A percentile compares a stretch with the other conserved stretches of the same genome.
These are phyloP conservation scores for Odontesthes bonariensis DNA, from an alignment of 2,113 vertebrate species.

Conservation along the genomic window DNA sequence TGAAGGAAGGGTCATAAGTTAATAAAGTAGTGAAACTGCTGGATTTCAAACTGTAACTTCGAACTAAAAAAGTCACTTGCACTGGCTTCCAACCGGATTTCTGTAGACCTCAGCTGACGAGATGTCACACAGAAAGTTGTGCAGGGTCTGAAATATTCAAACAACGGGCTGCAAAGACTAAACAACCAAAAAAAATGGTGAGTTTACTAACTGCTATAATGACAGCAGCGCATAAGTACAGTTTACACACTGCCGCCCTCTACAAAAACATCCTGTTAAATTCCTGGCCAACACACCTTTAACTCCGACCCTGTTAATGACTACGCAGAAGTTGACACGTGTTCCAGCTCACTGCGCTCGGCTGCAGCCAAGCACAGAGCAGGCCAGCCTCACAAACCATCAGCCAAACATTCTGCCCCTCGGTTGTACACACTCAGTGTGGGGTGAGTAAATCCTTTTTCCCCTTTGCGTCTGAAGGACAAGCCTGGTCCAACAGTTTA, in stretches of 20 bases:
- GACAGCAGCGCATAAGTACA: slow-evolving; percentile 11
- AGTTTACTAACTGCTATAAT: slow-evolving; percentile 10
- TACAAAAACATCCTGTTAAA: slow-evolving; percentile 51
- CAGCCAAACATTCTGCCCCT: slow-evolving; percentile 60
- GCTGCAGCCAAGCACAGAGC: slow-evolving; percentile 48
- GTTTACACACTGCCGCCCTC: slow-evolving; percentile 41
- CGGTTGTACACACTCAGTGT: slow-evolving; percentile 38
- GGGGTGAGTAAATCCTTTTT: slow-evolving; percentile 40
- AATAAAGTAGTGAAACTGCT: not conserved
- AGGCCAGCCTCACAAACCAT: slow-evolving; percentile 50
- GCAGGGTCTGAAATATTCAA: slow-evolving; percentile 26
- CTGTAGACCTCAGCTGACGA: not conserved
- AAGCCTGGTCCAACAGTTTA: slow-evolving; percentile 43
- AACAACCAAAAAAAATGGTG: slow-evolving; percentile 18
- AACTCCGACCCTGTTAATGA: slow-evolving; percentile 59
- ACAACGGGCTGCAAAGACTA: slow-evolving; percentile 22
- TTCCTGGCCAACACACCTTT: slow-evolving; percentile 56
- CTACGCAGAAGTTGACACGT: slow-evolving; percentile 54
- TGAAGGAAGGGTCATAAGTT: not conserved
- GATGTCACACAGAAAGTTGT: slow-evolving; percentile 8
- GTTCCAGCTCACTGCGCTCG: slow-evolving; percentile 51
- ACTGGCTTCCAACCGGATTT: not conserved
- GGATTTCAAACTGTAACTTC: too few species aligned
- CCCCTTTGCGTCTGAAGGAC: slow-evolving; percentile 55
- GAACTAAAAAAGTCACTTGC: not conserved